Evolutionary conservation across 1,140 invertebrate genomes (phyloP).

Genomic region (Tetranychus cinnabarinus): DNA sequence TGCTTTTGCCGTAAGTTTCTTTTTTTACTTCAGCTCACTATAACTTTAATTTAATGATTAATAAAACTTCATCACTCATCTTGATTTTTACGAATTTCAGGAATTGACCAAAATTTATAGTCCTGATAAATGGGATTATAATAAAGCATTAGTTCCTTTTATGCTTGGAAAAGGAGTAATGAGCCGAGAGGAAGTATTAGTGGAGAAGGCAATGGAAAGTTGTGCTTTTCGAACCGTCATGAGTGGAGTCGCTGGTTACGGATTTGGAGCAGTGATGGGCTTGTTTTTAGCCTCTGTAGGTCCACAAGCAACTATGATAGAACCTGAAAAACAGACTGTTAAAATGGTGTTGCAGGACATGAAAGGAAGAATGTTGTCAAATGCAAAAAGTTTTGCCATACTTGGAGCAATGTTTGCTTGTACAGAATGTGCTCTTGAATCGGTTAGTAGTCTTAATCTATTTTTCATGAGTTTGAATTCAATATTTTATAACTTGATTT

Average conservation of each 20-base stretch:
- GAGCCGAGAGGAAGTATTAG: conserved; percentile 50
- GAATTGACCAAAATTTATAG: neutral
- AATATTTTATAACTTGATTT: neutral
- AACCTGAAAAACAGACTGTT: conserved; percentile 52
- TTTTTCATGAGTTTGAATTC: neutral
- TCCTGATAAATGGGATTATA: neutral
- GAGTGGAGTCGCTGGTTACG: conserved; percentile 75
- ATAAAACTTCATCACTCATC: neutral
- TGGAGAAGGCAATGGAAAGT: conserved; percentile 68
- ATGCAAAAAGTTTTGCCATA: conserved; percentile 93
- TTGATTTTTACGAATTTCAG: neutral
- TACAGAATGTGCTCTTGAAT: conserved; percentile 76
- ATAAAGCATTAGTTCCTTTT: neutral
- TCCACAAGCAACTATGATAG: conserved; percentile 44
- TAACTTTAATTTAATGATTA: neutral
- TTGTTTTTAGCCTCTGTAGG: conserved; percentile 86
- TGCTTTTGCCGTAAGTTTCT: no score
- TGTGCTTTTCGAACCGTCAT: conserved; percentile 70
- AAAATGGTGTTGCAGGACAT: conserved; percentile 68
- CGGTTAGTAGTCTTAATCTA: conserved; percentile 27
- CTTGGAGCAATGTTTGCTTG: conserved; percentile 76
- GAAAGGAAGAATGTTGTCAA: conserved; percentile 62
- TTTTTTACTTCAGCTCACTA: no score
- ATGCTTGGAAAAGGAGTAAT: neutral
- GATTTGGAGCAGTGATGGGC: conserved; percentile 72